phyloP scores from a whole-genome alignment of 1,140 invertebrate species.

The Colletes gigas region DNA sequence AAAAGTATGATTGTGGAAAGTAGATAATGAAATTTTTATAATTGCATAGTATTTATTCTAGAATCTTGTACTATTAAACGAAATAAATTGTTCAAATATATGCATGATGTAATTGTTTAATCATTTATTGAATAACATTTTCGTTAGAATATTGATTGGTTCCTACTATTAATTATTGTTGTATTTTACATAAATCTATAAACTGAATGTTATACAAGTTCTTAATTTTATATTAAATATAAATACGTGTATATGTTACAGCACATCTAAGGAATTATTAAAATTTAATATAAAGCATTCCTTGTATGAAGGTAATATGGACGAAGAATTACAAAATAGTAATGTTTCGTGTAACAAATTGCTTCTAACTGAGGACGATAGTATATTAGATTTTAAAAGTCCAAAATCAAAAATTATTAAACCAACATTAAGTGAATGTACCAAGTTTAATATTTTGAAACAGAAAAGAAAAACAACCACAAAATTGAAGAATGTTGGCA shows the following conservation, averaged over 20 bases:
- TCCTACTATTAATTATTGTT: constrained; percentile 1
- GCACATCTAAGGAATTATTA: neutral
- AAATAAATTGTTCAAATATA: constrained; percentile 26
- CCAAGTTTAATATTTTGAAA: neutral
- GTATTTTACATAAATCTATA: neutral
- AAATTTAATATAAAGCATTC: neutral
- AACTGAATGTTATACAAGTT: neutral
- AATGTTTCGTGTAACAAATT: neutral
- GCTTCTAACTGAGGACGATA: constrained; percentile 55
- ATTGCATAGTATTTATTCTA: neutral
- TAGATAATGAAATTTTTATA: neutral
- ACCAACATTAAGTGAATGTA: constrained; percentile 39
- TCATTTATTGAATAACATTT: constrained; percentile 28
- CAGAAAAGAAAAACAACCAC: constrained; percentile 9
- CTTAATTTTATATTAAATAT: constrained; percentile 5
- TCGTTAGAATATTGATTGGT: neutral
- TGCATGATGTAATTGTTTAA: neutral
- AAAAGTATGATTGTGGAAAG: neutral
- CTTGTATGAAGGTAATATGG: constrained; percentile 20
- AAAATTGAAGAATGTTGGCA: constrained; percentile 38
- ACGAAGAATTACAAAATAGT: neutral
- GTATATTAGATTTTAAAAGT: constrained; percentile 74
- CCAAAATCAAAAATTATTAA: constrained; percentile 58
- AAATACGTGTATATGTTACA: neutral
- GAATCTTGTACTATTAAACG: neutral